Evolutionary conservation across 2,888 invertebrate species (phyloP).

Genomic region (Synergus umbraculus): DNA sequence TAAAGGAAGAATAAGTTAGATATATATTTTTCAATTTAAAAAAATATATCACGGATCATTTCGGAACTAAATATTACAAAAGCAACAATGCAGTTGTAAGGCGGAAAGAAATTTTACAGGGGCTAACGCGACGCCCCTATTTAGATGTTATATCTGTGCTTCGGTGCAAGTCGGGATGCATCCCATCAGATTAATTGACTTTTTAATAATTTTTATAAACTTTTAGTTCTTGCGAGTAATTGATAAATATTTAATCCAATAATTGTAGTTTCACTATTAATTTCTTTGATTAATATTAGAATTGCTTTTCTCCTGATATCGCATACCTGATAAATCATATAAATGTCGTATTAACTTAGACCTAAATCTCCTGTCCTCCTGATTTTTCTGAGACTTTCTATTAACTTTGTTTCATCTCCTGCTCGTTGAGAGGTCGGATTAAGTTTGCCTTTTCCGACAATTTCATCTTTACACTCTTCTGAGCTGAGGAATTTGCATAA

Average conservation of each 20-base stretch:
- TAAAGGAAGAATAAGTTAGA: no score
- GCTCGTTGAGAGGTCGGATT: conserved; percentile 20
- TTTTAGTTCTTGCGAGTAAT: background rate
- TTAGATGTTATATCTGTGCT: background rate
- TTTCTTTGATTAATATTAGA: background rate
- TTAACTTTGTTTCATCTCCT: conserved; percentile 2
- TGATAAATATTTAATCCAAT: background rate
- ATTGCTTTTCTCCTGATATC: background rate
- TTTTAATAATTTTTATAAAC: no score
- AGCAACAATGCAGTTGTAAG: background rate
- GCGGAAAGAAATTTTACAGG: background rate
- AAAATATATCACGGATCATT: no score
- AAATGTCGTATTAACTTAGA: background rate
- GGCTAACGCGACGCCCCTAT: background rate
- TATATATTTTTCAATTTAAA: no score
- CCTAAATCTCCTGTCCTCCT: background rate
- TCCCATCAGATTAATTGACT: background rate
- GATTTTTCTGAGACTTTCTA: background rate
- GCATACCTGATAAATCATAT: background rate
- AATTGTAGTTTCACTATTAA: background rate
- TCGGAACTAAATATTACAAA: no score
- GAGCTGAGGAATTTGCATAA: conserved; percentile 59
- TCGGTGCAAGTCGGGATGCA: background rate
- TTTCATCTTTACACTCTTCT: conserved; percentile 44
- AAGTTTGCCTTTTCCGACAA: conserved; percentile 22